A percentile compares a stretch with the other conserved stretches of the same genome.
phyloP scores from a whole-genome alignment of 2,797 vertebrate species.

The Yasuhikotakia modesta region DNA sequence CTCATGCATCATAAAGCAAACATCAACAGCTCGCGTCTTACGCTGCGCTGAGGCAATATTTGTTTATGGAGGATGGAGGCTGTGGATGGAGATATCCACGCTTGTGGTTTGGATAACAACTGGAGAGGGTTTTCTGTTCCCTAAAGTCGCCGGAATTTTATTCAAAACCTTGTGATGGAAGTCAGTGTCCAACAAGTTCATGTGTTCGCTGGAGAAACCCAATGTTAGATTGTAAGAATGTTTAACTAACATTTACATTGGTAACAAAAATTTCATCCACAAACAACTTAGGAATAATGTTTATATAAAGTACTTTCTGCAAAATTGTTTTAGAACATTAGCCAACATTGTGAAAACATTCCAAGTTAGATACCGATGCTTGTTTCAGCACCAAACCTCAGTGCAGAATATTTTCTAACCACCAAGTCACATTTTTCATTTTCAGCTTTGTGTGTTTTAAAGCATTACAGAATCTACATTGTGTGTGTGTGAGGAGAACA shows the following conservation, averaged over 20 bases:
- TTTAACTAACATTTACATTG: too few species aligned
- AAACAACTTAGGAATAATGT: too few species aligned
- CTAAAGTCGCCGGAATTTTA: conserved; percentile 3
- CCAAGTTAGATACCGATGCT: neutral
- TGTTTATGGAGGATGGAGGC: neutral
- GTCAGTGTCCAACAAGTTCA: neutral
- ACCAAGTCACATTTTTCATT: too few species aligned
- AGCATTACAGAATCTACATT: too few species aligned
- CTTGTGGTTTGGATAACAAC: neutral
- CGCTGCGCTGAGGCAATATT: conserved; percentile 3
- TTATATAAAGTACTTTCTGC: too few species aligned
- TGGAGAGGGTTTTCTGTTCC: neutral
- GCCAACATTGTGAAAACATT: too few species aligned
- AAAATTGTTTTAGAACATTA: too few species aligned
- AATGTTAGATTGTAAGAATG: too few species aligned
- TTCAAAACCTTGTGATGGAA: neutral
- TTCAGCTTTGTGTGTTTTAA: too few species aligned
- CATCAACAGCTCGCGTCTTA: neutral
- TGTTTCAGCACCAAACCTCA: neutral
- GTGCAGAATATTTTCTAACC: too few species aligned
- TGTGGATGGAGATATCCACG: neutral
- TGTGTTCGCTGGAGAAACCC: too few species aligned
- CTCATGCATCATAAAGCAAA: conserved; percentile 13
- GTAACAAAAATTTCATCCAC: too few species aligned
- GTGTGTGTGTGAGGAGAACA: neutral